A percentile compares a stretch with the other conserved stretches of the same genome.
Evolutionary conservation across 2,888 invertebrate genomes (phyloP).

Genomic region (Drosophila siamana): DNA sequence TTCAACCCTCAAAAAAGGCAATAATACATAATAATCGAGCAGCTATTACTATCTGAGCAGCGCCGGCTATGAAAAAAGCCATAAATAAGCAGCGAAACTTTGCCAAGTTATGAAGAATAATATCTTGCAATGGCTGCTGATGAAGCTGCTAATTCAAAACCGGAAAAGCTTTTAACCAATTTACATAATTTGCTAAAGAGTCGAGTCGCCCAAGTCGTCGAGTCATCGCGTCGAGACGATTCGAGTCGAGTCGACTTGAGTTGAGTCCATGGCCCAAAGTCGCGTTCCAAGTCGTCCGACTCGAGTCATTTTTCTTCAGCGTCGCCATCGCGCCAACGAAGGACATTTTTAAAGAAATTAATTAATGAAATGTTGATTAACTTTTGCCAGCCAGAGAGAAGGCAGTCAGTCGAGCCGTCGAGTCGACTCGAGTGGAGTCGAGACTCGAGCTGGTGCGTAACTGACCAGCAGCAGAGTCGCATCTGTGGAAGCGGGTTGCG

Average conservation of each 20-base stretch:
- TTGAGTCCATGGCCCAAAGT: constrained; percentile 20
- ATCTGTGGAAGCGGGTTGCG: constrained; percentile 16
- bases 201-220: constrained; percentile 14
- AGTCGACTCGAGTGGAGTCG: constrained; percentile 8
- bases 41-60: background rate
- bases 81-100: constrained; percentile 51
- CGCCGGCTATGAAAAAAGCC: constrained; percentile 19
- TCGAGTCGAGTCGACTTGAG: background rate
- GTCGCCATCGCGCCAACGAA: constrained; percentile 42
- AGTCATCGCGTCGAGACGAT: background rate
- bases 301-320: constrained; percentile 52
- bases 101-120: constrained; percentile 60
- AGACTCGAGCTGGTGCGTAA: constrained; percentile 32
- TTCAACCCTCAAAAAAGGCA: background rate
- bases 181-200: constrained; percentile 82
- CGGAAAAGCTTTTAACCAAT: constrained; percentile 84
- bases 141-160: constrained; percentile 82
- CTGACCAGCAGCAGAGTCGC: constrained; percentile 30
- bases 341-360: constrained; percentile 80
- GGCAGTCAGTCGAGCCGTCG: background rate
- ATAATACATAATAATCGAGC: background rate
- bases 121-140: constrained; percentile 62
- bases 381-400: constrained; percentile 70
- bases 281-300: constrained; percentile 31
- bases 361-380: constrained; percentile 84